A percentile compares a stretch with the other conserved stretches of the same genome.
These are phyloP conservation scores for Luidia sarsii DNA, from an alignment of 53 echinoderm and acorn worm species.

Conservation along the genomic window DNA sequence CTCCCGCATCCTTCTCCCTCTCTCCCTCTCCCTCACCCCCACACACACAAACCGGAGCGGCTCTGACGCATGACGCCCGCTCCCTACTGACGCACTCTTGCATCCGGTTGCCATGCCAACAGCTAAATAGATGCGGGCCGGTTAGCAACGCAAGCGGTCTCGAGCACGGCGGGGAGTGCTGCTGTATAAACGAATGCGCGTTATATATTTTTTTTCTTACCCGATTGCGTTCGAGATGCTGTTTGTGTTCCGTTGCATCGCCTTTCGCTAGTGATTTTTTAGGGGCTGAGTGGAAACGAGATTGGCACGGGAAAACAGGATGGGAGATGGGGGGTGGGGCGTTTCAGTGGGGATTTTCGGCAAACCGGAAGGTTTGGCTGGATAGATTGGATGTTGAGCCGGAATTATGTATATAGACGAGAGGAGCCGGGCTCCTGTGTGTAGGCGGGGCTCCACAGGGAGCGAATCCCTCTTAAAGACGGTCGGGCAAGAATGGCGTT, in stretches of 20 bases:
- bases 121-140: slow-evolving; percentile 17
- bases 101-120: slow-evolving; percentile 34
- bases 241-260: no score
- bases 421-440: no score
- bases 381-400: neutral
- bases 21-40: no score
- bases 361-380: neutral
- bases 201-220: neutral
- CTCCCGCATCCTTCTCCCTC: no score
- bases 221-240: no score
- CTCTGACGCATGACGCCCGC: slow-evolving; percentile 23
- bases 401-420: slow-evolving; percentile 11
- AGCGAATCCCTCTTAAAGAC: no score
- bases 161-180: neutral
- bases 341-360: neutral
- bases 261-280: no score
- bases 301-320: neutral
- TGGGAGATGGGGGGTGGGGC: neutral
- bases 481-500: no score
- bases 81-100: slow-evolving; percentile 35
- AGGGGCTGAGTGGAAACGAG: no score
- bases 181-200: neutral
- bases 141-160: neutral
- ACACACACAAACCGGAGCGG: neutral
- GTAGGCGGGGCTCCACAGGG: no score